Conservation (phyloP, 2,113 vertebrate species). For the Trichomycterus rosablanca region DNA sequence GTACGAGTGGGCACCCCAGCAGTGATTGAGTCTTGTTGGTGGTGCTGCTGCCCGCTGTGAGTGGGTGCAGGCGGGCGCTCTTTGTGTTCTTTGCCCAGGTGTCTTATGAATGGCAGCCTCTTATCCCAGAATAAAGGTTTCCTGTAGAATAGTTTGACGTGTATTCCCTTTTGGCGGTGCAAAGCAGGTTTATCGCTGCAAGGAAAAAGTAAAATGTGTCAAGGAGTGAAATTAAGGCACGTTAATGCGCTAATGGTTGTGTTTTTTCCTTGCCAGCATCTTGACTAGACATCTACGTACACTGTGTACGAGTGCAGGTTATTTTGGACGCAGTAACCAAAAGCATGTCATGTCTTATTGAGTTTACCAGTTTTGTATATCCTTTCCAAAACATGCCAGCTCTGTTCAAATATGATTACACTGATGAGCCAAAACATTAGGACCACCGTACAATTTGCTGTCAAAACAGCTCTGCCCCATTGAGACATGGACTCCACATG, state of each 20-base stretch:
- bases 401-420: too few species aligned
- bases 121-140: slow-evolving; percentile 39
- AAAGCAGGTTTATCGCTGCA: slow-evolving; percentile 22
- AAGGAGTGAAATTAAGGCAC: slow-evolving; percentile 17
- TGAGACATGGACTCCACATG: too few species aligned
- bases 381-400: too few species aligned
- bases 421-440: too few species aligned
- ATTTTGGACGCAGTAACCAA: too few species aligned
- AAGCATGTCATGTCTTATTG: too few species aligned
- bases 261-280: slow-evolving; percentile 8
- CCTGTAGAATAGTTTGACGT: slow-evolving; percentile 40
- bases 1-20: slow-evolving; percentile 40
- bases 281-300: not conserved
- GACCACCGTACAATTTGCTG: too few species aligned
- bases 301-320: not conserved
- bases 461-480: too few species aligned
- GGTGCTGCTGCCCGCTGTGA: slow-evolving; percentile 41
- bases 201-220: slow-evolving; percentile 30
- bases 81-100: slow-evolving; percentile 46
- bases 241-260: not conserved
- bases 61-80: slow-evolving; percentile 43
- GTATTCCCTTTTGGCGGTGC: slow-evolving; percentile 39
- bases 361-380: too few species aligned
- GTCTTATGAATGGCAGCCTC: slow-evolving; percentile 45
- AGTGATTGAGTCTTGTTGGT: slow-evolving; percentile 44